phyloP scores from a whole-genome alignment of 2,113 vertebrate species.

The Crotalus tigris region DNA sequence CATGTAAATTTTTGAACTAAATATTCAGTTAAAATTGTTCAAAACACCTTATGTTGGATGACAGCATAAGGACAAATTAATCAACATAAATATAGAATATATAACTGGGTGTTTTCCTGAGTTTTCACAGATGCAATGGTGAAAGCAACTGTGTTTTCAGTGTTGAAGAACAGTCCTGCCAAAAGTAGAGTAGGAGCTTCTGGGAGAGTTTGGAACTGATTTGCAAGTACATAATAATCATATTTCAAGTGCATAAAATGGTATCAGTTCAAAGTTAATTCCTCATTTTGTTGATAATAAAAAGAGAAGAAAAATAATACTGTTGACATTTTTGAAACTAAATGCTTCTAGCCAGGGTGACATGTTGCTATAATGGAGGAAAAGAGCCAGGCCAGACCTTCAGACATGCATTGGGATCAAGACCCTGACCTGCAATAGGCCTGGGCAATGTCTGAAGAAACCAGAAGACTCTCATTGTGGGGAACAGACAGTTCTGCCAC shows the following conservation, averaged over 20 bases:
- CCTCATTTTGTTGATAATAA: not conserved
- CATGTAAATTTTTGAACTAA: not conserved
- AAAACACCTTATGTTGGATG: not conserved
- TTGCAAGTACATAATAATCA: not conserved
- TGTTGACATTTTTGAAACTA: not conserved
- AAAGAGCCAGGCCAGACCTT: not conserved
- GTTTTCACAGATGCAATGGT: not conserved
- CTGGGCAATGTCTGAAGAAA: not conserved
- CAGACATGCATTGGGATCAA: not conserved
- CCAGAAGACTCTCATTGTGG: not conserved
- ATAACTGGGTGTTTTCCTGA: not conserved
- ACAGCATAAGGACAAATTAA: not conserved
- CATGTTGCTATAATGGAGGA: not conserved
- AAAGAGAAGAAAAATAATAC: not conserved
- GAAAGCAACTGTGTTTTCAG: not conserved
- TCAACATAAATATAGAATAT: not conserved
- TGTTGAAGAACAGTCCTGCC: not conserved
- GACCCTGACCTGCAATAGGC: not conserved
- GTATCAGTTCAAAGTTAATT: not conserved
- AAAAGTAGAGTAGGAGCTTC: not conserved
- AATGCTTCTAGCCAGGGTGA: not conserved
- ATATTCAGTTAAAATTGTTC: not conserved
- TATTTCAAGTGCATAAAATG: not conserved
- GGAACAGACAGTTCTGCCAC: not conserved
- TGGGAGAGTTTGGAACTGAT: not conserved